Base-by-base conservation (phyloP, 2,113 vertebrate genomes). In the Microcebus lehilahytsara region DNA sequence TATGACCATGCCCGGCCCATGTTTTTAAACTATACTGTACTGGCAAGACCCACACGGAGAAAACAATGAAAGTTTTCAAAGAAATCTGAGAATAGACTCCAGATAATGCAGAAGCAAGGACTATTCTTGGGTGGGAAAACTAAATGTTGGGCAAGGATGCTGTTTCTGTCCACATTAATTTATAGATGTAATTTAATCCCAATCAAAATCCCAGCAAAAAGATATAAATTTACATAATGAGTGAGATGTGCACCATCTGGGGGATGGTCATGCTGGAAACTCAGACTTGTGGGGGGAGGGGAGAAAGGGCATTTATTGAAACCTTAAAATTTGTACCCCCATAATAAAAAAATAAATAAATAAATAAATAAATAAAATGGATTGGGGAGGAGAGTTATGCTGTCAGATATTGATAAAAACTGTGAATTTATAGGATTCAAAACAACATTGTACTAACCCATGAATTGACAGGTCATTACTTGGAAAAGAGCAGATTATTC, bases 1-100 rank as follows among this genome's bases (percentile, higher is more conserved):
- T 46, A 1, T 46, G 46, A 46, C 46, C 8, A 9, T 9, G 46
- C 46, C 46, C 7, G 8, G 46, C 46, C 46, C 46, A 16, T 20
- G 13, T 94, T 88, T 91, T 5, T 6, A 77, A 91, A 85, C n/a
- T 25, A 49, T 67, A 66, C 64, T 79, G 27, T 67, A 19, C 37
- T n/a, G 25, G n/a, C 17, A 86, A 49, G 56, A 62, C n/a, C 32
- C 74, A 64, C 19, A n/a, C 53, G 34, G 96, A 81, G 49, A 72
- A 96, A 95, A 60, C 66, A 49, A 34, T 46, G 49, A 87, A 93
- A 51, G 46, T 75, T 90, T 92, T 75, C n/a, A 84, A 81, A 79
- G 71, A 81, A 22, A 80, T 96, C 4, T 67, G 11, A 93, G 74
- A 95, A 32, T 19, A 51, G 40, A 74, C n/a, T 86, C 17, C 19